Percentiles rank a stretch among this genome's conserved stretches.
Evolutionary conservation across 2,797 vertebrate species (phyloP).

Genomic region (Anomalospiza imberbis): DNA sequence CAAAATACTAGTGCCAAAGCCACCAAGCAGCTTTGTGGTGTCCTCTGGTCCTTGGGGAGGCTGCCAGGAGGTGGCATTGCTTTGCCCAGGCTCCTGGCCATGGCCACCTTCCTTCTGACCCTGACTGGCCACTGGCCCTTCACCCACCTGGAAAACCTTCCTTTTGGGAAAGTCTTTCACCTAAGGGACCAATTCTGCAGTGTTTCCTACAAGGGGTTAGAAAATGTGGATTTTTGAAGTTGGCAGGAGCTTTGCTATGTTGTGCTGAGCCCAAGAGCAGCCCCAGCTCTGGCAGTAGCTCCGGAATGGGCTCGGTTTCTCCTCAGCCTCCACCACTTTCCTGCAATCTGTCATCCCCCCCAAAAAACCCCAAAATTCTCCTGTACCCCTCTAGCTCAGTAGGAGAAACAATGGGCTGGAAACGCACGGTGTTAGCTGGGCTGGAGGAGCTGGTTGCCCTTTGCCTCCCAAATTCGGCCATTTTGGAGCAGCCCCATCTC

Average conservation of each 20-base stretch:
- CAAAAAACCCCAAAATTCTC: fast-evolving
- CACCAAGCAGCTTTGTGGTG: background rate
- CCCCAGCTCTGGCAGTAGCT: background rate
- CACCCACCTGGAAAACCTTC: background rate
- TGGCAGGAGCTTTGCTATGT: background rate
- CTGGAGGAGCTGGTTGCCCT: background rate
- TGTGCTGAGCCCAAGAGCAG: background rate
- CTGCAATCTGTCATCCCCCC: background rate
- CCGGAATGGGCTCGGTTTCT: background rate
- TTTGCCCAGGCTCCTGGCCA: background rate
- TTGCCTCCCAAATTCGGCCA: background rate
- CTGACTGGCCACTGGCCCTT: background rate
- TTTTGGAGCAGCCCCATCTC: background rate
- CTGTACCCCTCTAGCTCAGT: background rate
- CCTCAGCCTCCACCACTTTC: background rate
- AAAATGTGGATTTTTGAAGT: background rate
- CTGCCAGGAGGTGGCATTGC: background rate
- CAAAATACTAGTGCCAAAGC: background rate
- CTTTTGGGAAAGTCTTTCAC: background rate
- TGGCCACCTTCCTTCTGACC: background rate
- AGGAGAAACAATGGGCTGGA: background rate
- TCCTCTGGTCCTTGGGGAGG: background rate
- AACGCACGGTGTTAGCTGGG: fast-evolving
- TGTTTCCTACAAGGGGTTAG: background rate
- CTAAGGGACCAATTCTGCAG: background rate